phyloP scores from a whole-genome alignment of 2,888 invertebrate species.

The Cepaea hortensis region DNA sequence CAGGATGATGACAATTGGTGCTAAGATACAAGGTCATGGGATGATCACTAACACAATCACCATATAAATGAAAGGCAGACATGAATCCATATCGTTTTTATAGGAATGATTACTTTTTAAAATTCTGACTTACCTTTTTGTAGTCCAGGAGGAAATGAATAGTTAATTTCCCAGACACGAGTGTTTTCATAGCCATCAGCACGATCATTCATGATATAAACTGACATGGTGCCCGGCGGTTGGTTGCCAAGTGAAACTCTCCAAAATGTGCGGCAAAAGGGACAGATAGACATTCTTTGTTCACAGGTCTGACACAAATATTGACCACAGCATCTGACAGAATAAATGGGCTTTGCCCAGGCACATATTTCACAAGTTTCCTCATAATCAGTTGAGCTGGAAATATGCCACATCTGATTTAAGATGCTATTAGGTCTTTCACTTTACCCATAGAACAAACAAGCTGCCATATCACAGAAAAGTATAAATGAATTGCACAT shows the following conservation, averaged over 20 bases:
- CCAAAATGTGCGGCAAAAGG: not conserved
- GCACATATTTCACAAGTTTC: not conserved
- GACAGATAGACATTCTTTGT: not conserved
- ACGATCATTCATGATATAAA: not conserved
- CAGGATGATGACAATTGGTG: no score
- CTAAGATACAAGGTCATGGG: no score
- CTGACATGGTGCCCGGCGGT: slow-evolving; percentile 32
- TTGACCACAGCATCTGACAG: not conserved
- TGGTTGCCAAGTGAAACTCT: slow-evolving; percentile 18
- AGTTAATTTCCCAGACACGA: slow-evolving; percentile 25
- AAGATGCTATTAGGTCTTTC: no score
- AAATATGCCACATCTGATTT: no score
- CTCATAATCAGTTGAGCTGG: not conserved
- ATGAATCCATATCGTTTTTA: no score
- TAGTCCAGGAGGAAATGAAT: slow-evolving; percentile 18
- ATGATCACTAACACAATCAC: no score
- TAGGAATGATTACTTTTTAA: no score
- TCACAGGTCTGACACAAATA: slow-evolving; percentile 8
- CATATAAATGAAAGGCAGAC: no score
- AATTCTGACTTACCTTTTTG: no score
- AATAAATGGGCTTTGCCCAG: not conserved
- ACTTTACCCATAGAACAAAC: no score
- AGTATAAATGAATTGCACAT: no score
- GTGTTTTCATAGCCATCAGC: slow-evolving; percentile 23
- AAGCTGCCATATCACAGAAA: no score